Percentiles rank a stretch among this genome's conserved stretches.
Conservation (phyloP, 2,888 invertebrate genomes). For the Nycteola revayana region DNA sequence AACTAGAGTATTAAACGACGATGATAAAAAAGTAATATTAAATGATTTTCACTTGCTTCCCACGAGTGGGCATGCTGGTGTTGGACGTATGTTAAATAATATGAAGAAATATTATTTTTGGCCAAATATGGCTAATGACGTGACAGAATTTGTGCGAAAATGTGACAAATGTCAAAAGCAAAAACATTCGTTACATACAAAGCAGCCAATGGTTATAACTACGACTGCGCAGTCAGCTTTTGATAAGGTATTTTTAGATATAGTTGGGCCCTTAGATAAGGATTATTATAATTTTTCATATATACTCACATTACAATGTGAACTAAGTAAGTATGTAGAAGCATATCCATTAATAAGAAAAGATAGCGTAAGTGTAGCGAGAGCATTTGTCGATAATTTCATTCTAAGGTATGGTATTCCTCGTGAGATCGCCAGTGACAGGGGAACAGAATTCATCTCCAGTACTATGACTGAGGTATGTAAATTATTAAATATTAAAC, state of each 20-base stretch:
- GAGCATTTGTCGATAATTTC: conserved; percentile 8
- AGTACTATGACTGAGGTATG: conserved; percentile 14
- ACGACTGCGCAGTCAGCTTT: conserved; percentile 21
- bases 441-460: conserved; percentile 15
- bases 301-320: conserved; percentile 22
- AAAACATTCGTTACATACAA: conserved; percentile 11
- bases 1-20: conserved; percentile 10
- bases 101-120: conserved; percentile 24
- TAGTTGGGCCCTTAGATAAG: conserved; percentile 21
- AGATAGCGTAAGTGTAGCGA: not conserved
- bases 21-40: conserved; percentile 13
- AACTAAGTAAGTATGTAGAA: conserved; percentile 5
- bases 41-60: conserved; percentile 25
- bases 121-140: conserved; percentile 16
- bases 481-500: conserved; percentile 12
- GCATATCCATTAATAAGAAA: conserved; percentile 3
- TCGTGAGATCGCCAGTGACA: conserved; percentile 1
- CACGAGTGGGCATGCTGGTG: conserved; percentile 17
- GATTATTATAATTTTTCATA: conserved; percentile 16
- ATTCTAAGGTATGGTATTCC: conserved; percentile 10
- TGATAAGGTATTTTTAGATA: conserved; percentile 23
- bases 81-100: too few relatives aligned
- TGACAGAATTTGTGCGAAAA: conserved; percentile 12
- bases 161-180: conserved; percentile 20
- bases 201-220: conserved; percentile 17